phyloP scores from a whole-genome alignment of 2,113 vertebrate species.

The Odontesthes bonariensis region DNA sequence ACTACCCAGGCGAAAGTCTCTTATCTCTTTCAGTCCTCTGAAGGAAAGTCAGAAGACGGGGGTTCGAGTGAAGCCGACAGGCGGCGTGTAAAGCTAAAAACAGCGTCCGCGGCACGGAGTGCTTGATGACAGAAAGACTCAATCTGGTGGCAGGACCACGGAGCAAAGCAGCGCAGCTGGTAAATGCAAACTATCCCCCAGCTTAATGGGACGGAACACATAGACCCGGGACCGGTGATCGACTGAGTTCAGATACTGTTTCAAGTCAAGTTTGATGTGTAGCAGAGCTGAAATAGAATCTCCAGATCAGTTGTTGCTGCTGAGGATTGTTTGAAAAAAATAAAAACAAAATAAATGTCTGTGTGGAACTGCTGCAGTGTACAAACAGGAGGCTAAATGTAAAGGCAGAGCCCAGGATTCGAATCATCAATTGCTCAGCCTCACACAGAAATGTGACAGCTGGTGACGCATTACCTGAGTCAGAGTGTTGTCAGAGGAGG shows the following conservation, averaged over 20 bases:
- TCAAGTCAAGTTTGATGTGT: conserved; percentile 20
- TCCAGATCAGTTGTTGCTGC: conserved; percentile 35
- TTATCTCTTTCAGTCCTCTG: too few species aligned
- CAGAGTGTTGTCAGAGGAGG: background rate
- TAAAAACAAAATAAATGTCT: conserved; percentile 35
- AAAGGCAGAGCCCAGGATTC: conserved; percentile 18
- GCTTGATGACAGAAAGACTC: background rate
- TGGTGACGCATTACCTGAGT: background rate
- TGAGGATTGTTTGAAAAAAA: conserved; percentile 20
- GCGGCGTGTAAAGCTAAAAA: too few species aligned
- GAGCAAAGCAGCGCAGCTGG: background rate
- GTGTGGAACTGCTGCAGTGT: conserved; percentile 64
- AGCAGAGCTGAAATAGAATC: conserved; percentile 51
- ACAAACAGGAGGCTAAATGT: conserved; percentile 32
- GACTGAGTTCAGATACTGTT: conserved; percentile 14
- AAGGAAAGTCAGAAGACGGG: too few species aligned
- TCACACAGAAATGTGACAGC: background rate
- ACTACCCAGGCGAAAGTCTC: too few species aligned
- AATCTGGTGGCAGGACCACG: background rate
- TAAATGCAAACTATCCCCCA: conserved; percentile 7
- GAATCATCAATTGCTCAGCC: conserved; percentile 1
- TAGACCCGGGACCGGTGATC: background rate
- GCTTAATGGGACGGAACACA: conserved; percentile 20
- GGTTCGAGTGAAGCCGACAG: too few species aligned
- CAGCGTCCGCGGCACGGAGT: background rate